These are phyloP conservation scores for Polylopha cassiicola DNA, from an alignment of 2,888 invertebrate genomes.

Conservation along the genomic window DNA sequence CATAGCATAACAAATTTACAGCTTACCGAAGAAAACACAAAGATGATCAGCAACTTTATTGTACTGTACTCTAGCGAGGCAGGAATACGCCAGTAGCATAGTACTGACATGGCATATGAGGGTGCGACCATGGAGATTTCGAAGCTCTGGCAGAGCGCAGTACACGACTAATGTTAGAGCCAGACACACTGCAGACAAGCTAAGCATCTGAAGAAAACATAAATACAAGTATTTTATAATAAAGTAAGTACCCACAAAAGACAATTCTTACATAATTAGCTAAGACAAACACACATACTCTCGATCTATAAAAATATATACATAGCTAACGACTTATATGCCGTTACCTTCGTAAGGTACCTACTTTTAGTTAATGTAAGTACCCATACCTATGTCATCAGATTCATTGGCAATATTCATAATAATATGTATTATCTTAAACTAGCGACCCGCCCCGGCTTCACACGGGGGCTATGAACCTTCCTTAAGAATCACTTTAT, in stretches of 20 bases:
- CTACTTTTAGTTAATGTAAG: too few species aligned
- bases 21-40: slow-evolving; percentile 75
- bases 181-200: slow-evolving; percentile 81
- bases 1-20: too few species aligned
- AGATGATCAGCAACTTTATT: slow-evolving; percentile 47
- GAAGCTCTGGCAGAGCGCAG: slow-evolving; percentile 78
- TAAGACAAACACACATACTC: too few species aligned
- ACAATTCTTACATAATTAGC: neutral
- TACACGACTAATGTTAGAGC: slow-evolving; percentile 82
- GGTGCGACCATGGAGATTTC: slow-evolving; percentile 85
- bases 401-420: too few species aligned
- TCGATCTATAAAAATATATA: too few species aligned
- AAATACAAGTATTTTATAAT: slow-evolving; percentile 11
- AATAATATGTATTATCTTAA: too few species aligned
- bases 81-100: slow-evolving; percentile 80
- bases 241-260: neutral
- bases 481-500: too few species aligned
- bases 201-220: slow-evolving; percentile 50
- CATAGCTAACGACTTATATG: too few species aligned
- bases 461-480: too few species aligned
- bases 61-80: slow-evolving; percentile 77
- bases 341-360: too few species aligned
- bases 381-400: too few species aligned
- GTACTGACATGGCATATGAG: slow-evolving; percentile 83
- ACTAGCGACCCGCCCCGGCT: too few species aligned